Evolutionary conservation across 2,888 invertebrate species (phyloP).

Genomic region (Muschampia plurimacula): DNA sequence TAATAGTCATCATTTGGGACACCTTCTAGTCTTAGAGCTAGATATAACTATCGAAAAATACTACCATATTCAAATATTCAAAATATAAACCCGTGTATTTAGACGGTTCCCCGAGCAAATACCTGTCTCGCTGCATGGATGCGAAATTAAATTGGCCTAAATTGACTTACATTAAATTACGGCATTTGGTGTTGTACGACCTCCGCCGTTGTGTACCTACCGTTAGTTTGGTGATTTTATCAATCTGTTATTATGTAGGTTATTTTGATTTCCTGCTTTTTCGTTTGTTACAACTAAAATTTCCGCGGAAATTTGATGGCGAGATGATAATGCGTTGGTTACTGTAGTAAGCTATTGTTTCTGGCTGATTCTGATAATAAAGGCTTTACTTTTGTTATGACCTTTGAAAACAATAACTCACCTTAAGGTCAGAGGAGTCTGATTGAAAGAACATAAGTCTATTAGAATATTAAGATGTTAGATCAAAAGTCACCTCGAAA

Average conservation of each 20-base stretch:
- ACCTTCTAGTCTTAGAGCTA: background rate
- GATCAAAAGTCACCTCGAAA: too few relatives aligned
- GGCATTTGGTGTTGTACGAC: conserved; percentile 70
- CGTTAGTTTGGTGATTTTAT: conserved; percentile 26
- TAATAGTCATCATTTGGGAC: too few relatives aligned
- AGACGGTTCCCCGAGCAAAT: conserved; percentile 44
- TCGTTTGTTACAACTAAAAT: background rate
- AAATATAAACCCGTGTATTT: background rate
- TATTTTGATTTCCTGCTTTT: background rate
- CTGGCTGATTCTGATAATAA: too few relatives aligned
- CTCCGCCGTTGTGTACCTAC: conserved; percentile 58
- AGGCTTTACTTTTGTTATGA: too few relatives aligned
- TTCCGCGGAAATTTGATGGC: background rate
- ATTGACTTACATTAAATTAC: conserved; percentile 78
- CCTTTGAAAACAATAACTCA: too few relatives aligned
- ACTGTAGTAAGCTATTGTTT: too few relatives aligned
- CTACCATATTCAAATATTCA: too few relatives aligned
- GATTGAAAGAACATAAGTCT: too few relatives aligned
- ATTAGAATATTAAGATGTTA: too few relatives aligned
- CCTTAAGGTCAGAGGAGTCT: too few relatives aligned
- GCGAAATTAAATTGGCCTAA: conserved; percentile 75
- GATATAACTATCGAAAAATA: background rate
- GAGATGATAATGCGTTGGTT: background rate
- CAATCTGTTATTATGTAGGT: conserved; percentile 42
- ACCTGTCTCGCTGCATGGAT: conserved; percentile 58